Evolutionary conservation across 2,888 invertebrate genomes (phyloP), one percentile per base, ranked within the genome.

Genomic region (Hecatera dysodea): DNA sequence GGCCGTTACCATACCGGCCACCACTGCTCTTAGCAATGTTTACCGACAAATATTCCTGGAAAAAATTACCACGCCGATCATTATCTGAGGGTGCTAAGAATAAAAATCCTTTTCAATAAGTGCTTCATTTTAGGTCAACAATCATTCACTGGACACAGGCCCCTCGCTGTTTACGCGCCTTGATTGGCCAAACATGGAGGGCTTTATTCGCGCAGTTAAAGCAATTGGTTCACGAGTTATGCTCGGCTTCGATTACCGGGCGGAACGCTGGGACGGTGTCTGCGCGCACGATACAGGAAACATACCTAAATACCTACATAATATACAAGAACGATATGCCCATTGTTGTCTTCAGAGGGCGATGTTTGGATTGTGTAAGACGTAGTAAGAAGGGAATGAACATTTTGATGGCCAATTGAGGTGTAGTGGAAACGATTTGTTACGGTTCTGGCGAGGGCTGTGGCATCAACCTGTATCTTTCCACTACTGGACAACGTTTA

Each of bases 131-230:
- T 67, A 48, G 72, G 78, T 78, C 78, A 72, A 72, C 76, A 75
- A 56, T 75, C 72, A 72, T 27, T 53, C n/a, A 46, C 7, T 39
- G 75, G 44, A 9, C 39, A 27, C 8, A 42, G 46, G 24, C 55
- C 75, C 55, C 75, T 55, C 55, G 17, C 64, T 39, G 29, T 64
- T 48, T 42, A 39, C 19, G 33, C 12, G 75, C 42, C 42, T 55
- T 75, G 48, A 75, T 72, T 72, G 72, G 76, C 22, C 29, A 15
- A 56, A 44, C 68, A 67, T 12, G 33, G 53, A 73, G 73, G 73
- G 46, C 53, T 69, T 76, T 59, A 73, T 33, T 77, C 15, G 77
- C 69, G 53, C 73, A 69, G 29, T 69, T 77, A 76, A 53, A 69
- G 59, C 73, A 73, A 55, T 56, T 57, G 57, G 24, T 36, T 42